These are phyloP conservation scores for Geotrypetes seraphini DNA, from an alignment of 2,797 vertebrate species.

Conservation along the genomic window DNA sequence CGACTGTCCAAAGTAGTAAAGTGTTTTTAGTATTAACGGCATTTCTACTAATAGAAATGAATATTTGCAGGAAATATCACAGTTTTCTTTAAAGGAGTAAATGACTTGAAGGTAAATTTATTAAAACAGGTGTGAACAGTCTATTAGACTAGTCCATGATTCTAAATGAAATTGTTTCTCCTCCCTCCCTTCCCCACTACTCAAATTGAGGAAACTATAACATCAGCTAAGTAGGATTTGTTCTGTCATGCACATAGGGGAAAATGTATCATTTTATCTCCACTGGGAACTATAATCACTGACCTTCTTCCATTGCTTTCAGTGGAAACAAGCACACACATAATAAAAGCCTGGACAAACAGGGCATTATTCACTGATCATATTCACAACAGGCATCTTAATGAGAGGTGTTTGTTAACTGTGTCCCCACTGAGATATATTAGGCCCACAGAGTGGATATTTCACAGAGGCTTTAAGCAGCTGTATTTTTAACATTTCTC, in stretches of 20 bases:
- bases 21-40: conserved; percentile 6
- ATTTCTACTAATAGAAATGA: conserved; percentile 2
- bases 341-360: not conserved
- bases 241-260: not conserved
- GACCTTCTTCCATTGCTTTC: not conserved
- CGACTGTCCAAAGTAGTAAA: not conserved
- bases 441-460: not conserved
- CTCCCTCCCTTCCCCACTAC: not conserved
- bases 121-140: not conserved
- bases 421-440: not conserved
- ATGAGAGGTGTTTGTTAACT: not conserved
- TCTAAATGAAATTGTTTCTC: not conserved
- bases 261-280: too few relatives aligned
- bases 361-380: not conserved
- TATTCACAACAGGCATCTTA: not conserved
- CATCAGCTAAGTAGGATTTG: not conserved
- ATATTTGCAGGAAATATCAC: not conserved
- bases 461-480: not conserved
- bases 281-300: too few relatives aligned
- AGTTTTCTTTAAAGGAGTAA: not conserved
- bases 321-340: not conserved
- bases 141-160: conserved; percentile 11
- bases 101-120: not conserved
- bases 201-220: not conserved
- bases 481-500: too few relatives aligned